Evolutionary conservation across 2,113 vertebrate species (phyloP), one percentile per base, ranked within the genome.

Genomic region (Dasypus novemcinctus): DNA sequence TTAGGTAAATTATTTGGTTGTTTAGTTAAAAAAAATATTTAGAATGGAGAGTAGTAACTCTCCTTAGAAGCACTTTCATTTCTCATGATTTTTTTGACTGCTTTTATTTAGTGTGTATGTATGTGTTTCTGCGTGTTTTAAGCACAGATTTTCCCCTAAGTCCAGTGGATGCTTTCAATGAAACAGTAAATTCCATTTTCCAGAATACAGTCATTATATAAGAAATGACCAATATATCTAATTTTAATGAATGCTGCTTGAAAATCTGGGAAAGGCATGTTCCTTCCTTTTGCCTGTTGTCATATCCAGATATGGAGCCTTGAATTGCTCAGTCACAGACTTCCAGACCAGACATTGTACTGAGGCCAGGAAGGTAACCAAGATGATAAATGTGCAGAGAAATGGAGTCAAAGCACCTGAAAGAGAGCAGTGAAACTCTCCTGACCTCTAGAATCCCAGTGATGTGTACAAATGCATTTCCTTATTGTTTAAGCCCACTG

Each of bases 301-400:
- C 36, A 33, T 7, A 72, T 31, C 27, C 17, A 87, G 18, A 52
- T 1, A 13, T 11, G 33, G 86, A 54, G 7, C 15, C 17, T 29
- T n/a, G 8, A 74, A 41, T 0, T 4, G 0, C 14, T 21, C 23
- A 75, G 33, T 36, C 31, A 64, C 15, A 79, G 0, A 29, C 0
- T 69, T 49, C 20, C 41, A 71, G n/a, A 69, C 0, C 3, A 29
- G 36, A 36, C 13, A 15, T 17, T 12, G 4, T 1, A 7, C 23
- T 66, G 4, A 64, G 46, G 38, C 21, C 17, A 86, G 20, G 29
- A 57, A 66, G 59, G 49, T 17, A 46, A 36, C 0, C 4, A 54
- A 49, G 23, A 49, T 0, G 15, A 74, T 49, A 36, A 17, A 81
- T 15, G 7, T 23, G 3, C 14, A 61, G 49, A 20, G 41, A 31